These are phyloP conservation scores for Pristionchus mayeri DNA, from an alignment of 2,888 invertebrate species.

Conservation along the genomic window DNA sequence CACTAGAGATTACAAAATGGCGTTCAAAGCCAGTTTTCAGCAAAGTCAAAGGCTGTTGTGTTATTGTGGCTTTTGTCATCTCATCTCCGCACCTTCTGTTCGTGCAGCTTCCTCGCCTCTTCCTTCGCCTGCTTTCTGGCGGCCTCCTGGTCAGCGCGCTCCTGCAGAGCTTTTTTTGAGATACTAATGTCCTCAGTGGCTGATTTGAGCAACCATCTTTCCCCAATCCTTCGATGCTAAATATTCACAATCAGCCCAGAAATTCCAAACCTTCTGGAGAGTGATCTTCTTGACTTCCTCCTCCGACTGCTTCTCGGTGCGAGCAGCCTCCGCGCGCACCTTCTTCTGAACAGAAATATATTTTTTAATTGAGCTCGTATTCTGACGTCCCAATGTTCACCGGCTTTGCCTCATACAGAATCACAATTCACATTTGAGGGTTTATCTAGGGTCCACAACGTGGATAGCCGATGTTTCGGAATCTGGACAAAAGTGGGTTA, in stretches of 20 bases:
- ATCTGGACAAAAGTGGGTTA: no score
- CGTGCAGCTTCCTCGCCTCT: neutral
- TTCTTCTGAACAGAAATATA: slow-evolving; percentile 25
- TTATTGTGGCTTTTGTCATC: no score
- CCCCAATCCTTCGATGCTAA: neutral
- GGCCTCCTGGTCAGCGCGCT: slow-evolving; percentile 29
- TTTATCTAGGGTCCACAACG: no score
- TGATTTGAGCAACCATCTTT: neutral
- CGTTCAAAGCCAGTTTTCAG: no score
- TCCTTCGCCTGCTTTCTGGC: neutral
- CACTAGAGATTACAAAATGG: no score
- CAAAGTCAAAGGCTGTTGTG: no score
- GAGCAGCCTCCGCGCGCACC: slow-evolving; percentile 45
- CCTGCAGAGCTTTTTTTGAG: slow-evolving; percentile 3
- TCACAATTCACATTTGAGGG: no score
- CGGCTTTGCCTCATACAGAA: no score
- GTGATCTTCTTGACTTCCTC: slow-evolving; percentile 21
- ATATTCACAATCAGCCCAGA: neutral
- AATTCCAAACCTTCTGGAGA: slow-evolving; percentile 35
- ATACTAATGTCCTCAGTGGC: neutral
- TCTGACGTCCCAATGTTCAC: neutral
- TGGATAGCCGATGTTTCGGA: no score
- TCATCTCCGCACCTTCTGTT: slow-evolving; percentile 17
- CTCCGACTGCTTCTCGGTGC: slow-evolving; percentile 54
- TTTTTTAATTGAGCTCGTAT: neutral